These are phyloP conservation scores for Emesis russula DNA, from an alignment of 2,888 invertebrate genomes.

Conservation along the genomic window DNA sequence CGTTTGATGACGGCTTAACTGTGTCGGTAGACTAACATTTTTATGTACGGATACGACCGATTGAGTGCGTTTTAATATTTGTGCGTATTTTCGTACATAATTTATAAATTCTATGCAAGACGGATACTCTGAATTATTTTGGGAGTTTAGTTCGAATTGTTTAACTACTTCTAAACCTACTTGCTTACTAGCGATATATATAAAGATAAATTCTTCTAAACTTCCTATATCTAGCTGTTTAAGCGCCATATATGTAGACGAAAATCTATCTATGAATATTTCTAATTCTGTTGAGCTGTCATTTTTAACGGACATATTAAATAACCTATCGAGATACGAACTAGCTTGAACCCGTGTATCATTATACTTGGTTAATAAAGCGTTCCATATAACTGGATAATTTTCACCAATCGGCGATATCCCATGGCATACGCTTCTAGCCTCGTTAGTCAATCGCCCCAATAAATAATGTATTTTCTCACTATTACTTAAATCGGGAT, in stretches of 20 bases:
- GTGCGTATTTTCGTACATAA: not conserved
- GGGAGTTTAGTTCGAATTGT: conserved; percentile 21
- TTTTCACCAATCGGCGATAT: not conserved
- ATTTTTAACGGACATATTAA: not conserved
- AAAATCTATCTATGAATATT: conserved; percentile 33
- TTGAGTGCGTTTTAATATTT: not conserved
- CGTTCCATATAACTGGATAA: conserved; percentile 16
- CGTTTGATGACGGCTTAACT: not conserved
- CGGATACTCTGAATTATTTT: not conserved
- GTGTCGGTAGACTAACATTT: not conserved
- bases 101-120: conserved; percentile 26
- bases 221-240: conserved; percentile 20
- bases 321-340: conserved; percentile 19
- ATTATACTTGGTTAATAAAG: conserved; percentile 22
- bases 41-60: not conserved
- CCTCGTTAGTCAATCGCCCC: not conserved
- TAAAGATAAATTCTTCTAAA: conserved; percentile 35
- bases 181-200: conserved; percentile 35
- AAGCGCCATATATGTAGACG: conserved; percentile 16
- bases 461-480: not conserved
- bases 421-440: conserved; percentile 1
- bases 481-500: not conserved
- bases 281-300: not conserved
- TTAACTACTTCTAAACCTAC: conserved; percentile 24
- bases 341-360: conserved; percentile 4